Evolutionary conservation across 1,140 invertebrate species (phyloP), one percentile per base, ranked within the genome.

Genomic region (Plectrocnemia conspersa): DNA sequence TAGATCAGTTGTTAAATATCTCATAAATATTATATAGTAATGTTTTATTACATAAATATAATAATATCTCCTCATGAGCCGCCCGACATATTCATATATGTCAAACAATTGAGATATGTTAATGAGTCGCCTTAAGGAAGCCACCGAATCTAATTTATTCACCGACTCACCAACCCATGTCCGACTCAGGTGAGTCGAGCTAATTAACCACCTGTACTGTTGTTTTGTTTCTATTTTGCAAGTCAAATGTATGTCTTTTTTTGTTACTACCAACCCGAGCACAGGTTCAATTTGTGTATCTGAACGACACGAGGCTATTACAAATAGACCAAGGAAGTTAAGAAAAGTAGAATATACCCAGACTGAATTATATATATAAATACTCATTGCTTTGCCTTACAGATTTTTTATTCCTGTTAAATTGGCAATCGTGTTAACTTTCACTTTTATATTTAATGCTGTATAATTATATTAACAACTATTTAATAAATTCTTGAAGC

Each of bases 121-220:
- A 52, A 52, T 52, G 35, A 52, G 44, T 47, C 18, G 44, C 44
- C 44, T 47, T 23, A 32, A 47, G 44, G 42, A 45, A 47, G 49
- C 33, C 55, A 58, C 48, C 49, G 55, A 58, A 47, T 58, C 55
- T 47, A 58, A 58, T 52, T 46, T 58, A 58, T 58, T 58, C 55
- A 53, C 55, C 55, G 29, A 24, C 16, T 47, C 44, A 54, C 53
- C 44, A 47, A 36, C 25, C 29, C 42, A 47, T 47, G 44, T 47
- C 42, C 42, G 21, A 16, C 40, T 15, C 53, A 33, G 40, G 33
- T 21, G 25, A 54, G 40, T 16, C n/a, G 40, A 27, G 32, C 44
- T 45, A 54, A 54, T 54, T 54, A 54, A 42, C 41, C 53, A 35
- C 35, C 47, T 50, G 47, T 50, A 36, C 35, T 38, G 35, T 38